phyloP scores from a whole-genome alignment of 2,797 vertebrate genomes.

The Notamacropus eugenii region DNA sequence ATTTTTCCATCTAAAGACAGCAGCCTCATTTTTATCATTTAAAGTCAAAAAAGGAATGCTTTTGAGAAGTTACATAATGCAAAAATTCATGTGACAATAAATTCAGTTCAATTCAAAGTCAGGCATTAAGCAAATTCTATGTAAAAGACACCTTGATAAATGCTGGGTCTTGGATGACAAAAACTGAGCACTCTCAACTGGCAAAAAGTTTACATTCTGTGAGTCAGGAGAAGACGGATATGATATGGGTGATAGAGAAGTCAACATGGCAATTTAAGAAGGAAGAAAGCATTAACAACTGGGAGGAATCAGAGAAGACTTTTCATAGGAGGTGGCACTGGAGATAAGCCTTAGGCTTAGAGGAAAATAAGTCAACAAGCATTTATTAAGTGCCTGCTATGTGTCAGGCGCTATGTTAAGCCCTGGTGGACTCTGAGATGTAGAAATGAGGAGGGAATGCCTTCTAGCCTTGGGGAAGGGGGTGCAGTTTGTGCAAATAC shows the following conservation, averaged over 20 bases:
- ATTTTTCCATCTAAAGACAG: slow-evolving; percentile 49
- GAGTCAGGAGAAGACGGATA: background rate
- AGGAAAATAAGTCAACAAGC: background rate
- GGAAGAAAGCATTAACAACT: background rate
- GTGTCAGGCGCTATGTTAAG: background rate
- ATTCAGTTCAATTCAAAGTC: background rate
- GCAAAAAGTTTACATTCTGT: background rate
- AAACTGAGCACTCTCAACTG: background rate
- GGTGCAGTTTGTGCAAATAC: background rate
- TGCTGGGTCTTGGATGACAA: background rate
- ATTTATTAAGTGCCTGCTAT: background rate
- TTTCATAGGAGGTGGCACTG: background rate
- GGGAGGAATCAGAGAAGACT: background rate
- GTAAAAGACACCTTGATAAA: background rate
- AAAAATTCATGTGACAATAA: slow-evolving; percentile 6
- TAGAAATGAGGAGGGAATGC: background rate
- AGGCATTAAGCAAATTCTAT: background rate
- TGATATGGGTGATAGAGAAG: background rate
- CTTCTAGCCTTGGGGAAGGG: background rate
- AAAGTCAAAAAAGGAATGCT: slow-evolving; percentile 42
- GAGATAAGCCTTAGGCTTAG: background rate
- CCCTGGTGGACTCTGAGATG: background rate
- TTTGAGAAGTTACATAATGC: slow-evolving; percentile 41
- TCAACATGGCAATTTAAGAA: background rate
- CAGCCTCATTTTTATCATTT: slow-evolving; percentile 18